Evolutionary conservation across 2,113 vertebrate genomes (phyloP).

Genomic region (Erythrolamprus reginae): DNA sequence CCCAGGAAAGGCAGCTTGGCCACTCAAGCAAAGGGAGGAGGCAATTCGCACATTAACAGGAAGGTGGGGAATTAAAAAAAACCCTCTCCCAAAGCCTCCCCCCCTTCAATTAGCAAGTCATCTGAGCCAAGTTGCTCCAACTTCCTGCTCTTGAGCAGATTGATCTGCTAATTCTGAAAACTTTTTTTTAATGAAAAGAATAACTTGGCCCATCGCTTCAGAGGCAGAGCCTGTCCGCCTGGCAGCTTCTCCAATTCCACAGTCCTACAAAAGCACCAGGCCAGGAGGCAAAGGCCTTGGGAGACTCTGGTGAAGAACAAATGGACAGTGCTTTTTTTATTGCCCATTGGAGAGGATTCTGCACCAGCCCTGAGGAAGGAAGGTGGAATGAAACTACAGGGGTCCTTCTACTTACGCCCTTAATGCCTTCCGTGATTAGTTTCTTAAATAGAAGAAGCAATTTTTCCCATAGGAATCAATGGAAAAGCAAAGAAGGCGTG

Average conservation of each 20-base stretch:
- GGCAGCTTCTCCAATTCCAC: neutral
- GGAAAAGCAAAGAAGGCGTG: no score
- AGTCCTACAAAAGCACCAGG: neutral
- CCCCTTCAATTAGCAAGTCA: neutral
- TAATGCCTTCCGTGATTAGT: no score
- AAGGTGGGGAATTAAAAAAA: neutral
- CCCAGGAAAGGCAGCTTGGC: neutral
- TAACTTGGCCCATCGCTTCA: no score
- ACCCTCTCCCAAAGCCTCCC: neutral
- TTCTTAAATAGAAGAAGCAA: no score
- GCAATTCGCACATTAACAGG: neutral
- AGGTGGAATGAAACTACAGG: neutral
- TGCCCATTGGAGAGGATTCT: neutral
- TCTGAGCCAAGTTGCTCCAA: neutral
- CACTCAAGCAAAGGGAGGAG: neutral
- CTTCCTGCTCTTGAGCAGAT: neutral
- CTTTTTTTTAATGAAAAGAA: neutral
- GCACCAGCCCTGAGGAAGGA: neutral
- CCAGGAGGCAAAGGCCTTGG: neutral
- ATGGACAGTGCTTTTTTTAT: no score
- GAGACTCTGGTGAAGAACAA: neutral
- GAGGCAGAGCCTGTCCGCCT: neutral
- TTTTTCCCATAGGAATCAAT: no score
- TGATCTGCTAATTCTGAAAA: neutral
- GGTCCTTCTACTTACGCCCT: no score